These are phyloP conservation scores for Oryzias javanicus DNA, from an alignment of 2,113 vertebrate species.

Conservation along the genomic window DNA sequence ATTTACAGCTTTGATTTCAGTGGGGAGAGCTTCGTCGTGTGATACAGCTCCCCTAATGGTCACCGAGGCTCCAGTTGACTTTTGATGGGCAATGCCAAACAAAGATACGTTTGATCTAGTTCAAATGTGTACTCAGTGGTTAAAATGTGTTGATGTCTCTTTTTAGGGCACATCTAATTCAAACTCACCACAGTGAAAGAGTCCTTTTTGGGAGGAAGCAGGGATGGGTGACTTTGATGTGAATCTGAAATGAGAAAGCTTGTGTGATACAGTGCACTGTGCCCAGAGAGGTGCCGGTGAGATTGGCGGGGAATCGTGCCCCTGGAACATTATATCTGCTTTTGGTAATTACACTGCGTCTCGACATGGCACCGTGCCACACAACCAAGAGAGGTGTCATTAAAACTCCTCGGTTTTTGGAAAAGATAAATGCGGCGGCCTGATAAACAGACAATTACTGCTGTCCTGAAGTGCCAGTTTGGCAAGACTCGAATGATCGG, in stretches of 20 bases:
- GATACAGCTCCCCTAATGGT: conserved; percentile 24
- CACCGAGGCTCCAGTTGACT: conserved; percentile 11
- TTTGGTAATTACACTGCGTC: conserved; percentile 47
- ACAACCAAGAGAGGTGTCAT: conserved; percentile 41
- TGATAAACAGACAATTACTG: conserved; percentile 17
- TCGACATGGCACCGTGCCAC: conserved; percentile 22
- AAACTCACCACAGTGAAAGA: conserved; percentile 28
- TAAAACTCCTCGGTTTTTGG: conserved; percentile 33
- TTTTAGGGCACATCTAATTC: conserved; percentile 30
- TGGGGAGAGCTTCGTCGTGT: background rate
- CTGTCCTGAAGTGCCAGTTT: conserved; percentile 33
- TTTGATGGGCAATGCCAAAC: conserved; percentile 34
- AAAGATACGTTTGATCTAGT: conserved; percentile 42
- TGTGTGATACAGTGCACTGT: conserved; percentile 32
- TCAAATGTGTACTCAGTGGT: conserved; percentile 47
- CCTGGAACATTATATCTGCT: conserved; percentile 37
- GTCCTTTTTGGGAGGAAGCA: background rate
- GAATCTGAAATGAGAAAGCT: conserved; percentile 48
- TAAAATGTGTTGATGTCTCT: conserved; percentile 39
- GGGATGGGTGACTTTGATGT: conserved; percentile 51
- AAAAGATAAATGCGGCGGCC: conserved; percentile 22
- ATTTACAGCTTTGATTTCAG: conserved; percentile 30
- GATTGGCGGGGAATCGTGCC: conserved; percentile 40
- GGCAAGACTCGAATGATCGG: conserved; percentile 34
- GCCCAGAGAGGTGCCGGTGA: conserved; percentile 51